A percentile compares a stretch with the other conserved stretches of the same genome.
Conservation (phyloP, 2,888 invertebrate species). For the Aricia artaxerxes region DNA sequence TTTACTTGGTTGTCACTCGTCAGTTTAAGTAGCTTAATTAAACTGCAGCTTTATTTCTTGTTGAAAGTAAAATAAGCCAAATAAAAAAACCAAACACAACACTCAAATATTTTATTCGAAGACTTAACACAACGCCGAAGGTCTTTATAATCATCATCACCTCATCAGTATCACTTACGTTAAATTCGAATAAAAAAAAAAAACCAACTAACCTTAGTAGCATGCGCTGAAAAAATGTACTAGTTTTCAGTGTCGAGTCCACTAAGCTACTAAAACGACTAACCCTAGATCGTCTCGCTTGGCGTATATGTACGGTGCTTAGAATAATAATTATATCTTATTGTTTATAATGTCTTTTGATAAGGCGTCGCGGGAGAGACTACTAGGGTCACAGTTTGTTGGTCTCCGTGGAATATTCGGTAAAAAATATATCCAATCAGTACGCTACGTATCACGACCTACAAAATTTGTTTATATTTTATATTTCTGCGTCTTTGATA, state of each 20-base stretch:
- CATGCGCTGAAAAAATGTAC: conserved; percentile 1
- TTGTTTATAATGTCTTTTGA: conserved; percentile 23
- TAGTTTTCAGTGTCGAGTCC: conserved; percentile 18
- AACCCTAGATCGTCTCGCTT: neutral
- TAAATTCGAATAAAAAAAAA: neutral
- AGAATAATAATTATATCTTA: conserved; percentile 11
- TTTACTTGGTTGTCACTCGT: too few species aligned
- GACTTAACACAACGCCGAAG: neutral
- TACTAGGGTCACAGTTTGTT: conserved; percentile 12
- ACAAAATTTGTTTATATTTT: conserved; percentile 18
- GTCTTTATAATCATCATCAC: neutral
- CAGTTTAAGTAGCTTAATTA: neutral
- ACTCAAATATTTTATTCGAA: neutral
- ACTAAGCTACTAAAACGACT: conserved; percentile 17
- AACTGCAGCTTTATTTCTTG: neutral
- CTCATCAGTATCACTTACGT: neutral
- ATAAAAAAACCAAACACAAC: neutral
- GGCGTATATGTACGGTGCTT: neutral
- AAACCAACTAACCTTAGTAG: conserved; percentile 22
- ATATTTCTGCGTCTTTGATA: neutral
- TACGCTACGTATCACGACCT: neutral
- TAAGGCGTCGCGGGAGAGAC: conserved; percentile 24
- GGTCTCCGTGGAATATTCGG: conserved; percentile 18
- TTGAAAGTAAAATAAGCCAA: neutral
- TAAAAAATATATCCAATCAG: neutral